A percentile compares a stretch with the other conserved stretches of the same genome.
Evolutionary conservation across 2,797 vertebrate species (phyloP).

Genomic region (Hozukius guyotensis): DNA sequence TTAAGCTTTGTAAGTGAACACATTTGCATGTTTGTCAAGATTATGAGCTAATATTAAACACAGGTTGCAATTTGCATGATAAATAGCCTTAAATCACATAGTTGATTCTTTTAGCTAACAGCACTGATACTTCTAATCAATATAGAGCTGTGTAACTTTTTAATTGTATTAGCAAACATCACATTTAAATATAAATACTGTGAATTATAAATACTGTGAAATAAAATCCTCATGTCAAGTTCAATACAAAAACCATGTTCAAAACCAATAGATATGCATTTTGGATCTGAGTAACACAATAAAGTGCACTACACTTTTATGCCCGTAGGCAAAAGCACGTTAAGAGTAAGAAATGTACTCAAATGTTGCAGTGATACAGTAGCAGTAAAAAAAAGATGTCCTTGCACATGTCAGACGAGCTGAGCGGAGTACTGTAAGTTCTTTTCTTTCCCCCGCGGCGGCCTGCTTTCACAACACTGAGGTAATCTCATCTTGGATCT

Average conservation of each 20-base stretch:
- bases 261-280: conserved; percentile 47
- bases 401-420: conserved; percentile 36
- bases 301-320: conserved; percentile 5
- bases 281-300: conserved; percentile 1
- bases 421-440: conserved; percentile 4
- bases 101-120: neutral
- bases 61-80: neutral
- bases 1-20: neutral
- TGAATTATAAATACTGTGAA: conserved; percentile 38
- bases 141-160: neutral
- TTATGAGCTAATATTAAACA: neutral
- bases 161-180: conserved; percentile 60
- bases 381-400: conserved; percentile 41
- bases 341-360: conserved; percentile 25
- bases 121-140: neutral
- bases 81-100: neutral
- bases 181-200: conserved; percentile 53
- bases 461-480: conserved; percentile 68
- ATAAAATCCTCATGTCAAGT: conserved; percentile 26
- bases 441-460: conserved; percentile 30
- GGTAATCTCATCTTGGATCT: conserved; percentile 84
- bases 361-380: conserved; percentile 11
- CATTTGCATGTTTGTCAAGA: neutral
- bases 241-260: conserved; percentile 45
- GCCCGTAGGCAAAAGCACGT: conserved; percentile 9